These are phyloP conservation scores for Trachelus tabidus DNA, from an alignment of 2,888 invertebrate genomes.

Conservation along the genomic window DNA sequence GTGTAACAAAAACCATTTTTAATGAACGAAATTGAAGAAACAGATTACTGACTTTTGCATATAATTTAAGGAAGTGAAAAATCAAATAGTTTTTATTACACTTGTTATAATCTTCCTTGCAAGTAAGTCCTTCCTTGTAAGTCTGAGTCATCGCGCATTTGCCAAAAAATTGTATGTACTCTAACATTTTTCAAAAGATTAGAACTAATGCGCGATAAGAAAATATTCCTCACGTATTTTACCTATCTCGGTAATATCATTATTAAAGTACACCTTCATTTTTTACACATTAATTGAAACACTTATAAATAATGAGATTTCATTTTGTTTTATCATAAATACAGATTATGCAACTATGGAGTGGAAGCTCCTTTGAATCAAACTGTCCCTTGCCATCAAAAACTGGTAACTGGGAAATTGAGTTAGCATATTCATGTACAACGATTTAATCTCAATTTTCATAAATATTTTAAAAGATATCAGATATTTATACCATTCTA, in stretches of 20 bases:
- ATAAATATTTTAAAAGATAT: background rate
- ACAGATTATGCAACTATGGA: background rate
- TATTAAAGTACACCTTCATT: background rate
- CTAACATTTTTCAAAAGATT: background rate
- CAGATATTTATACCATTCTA: background rate
- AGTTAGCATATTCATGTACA: background rate
- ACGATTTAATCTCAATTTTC: background rate
- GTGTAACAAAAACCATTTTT: background rate
- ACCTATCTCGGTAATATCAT: background rate
- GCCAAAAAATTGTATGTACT: background rate
- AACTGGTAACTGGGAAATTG: background rate
- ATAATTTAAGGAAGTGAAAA: constrained; percentile 27
- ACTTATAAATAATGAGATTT: background rate
- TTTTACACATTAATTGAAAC: background rate
- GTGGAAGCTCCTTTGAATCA: background rate
- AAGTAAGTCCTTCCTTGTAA: too few species aligned
- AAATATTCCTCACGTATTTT: background rate
- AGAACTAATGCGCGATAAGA: background rate
- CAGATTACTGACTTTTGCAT: background rate
- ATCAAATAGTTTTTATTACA: constrained; percentile 14
- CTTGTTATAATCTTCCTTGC: background rate
- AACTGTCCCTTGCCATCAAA: background rate
- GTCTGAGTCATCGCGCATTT: background rate
- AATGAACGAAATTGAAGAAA: background rate
- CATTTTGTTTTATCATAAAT: background rate